These are phyloP conservation scores for Phycodurus eques DNA, from an alignment of 2,113 vertebrate species.

Conservation along the genomic window DNA sequence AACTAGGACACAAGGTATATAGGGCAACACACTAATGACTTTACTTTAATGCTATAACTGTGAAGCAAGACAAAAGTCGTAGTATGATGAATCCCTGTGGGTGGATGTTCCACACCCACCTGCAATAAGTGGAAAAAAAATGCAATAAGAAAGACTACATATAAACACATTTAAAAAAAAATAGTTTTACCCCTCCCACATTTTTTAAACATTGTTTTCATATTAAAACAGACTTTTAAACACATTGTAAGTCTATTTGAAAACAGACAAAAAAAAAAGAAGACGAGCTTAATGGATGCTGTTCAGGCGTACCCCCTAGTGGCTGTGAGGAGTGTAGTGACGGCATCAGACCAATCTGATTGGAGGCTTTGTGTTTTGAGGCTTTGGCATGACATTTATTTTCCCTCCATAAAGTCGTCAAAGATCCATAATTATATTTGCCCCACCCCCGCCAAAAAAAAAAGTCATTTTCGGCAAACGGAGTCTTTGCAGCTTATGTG, in stretches of 20 bases:
- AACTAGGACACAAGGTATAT: slow-evolving; percentile 94
- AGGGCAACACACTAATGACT: slow-evolving; percentile 50
- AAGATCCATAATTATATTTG: not conserved
- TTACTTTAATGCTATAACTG: slow-evolving; percentile 10
- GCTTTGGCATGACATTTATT: not conserved
- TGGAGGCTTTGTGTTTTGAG: not conserved
- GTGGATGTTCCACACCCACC: not conserved
- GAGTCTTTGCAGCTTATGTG: not conserved
- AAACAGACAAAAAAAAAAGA: too few relatives aligned
- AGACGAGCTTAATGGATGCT: not conserved
- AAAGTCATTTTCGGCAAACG: not conserved
- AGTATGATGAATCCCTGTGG: not conserved
- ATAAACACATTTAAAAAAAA: not conserved
- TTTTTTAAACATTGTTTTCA: too few relatives aligned
- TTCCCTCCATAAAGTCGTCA: not conserved
- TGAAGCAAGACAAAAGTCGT: slow-evolving; percentile 17
- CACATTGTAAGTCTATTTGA: not conserved
- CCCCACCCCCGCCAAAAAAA: not conserved
- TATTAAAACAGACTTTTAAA: too few relatives aligned
- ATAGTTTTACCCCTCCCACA: not conserved
- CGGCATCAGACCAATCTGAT: not conserved
- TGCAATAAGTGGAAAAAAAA: not conserved
- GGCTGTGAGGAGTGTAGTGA: not conserved
- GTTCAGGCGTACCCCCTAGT: not conserved
- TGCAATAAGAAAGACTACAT: not conserved